These are phyloP conservation scores for Prunella strophiata DNA, from an alignment of 2,797 vertebrate genomes.

Conservation along the genomic window DNA sequence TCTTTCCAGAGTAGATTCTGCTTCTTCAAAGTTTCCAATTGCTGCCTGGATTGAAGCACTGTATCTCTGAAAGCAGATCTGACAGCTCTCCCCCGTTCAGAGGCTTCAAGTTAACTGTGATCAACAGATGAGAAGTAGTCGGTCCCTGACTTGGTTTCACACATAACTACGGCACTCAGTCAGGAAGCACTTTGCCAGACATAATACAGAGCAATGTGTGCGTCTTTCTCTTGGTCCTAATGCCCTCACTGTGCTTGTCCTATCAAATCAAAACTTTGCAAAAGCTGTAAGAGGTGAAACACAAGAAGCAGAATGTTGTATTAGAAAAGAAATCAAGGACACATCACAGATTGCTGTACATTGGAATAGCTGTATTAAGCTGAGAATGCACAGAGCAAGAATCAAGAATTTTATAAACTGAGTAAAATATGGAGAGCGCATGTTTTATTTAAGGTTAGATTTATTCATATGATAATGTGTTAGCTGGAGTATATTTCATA, in stretches of 20 bases:
- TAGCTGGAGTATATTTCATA: slow-evolving; percentile 20
- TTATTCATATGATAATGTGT: slow-evolving; percentile 24
- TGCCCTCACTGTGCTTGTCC: slow-evolving; percentile 75
- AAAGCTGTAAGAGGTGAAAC: slow-evolving; percentile 20
- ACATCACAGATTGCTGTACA: not conserved
- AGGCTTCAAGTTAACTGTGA: slow-evolving; percentile 71
- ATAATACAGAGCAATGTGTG: slow-evolving; percentile 57
- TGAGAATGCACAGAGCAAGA: slow-evolving; percentile 7
- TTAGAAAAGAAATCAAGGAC: slow-evolving; percentile 29
- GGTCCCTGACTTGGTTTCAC: slow-evolving; percentile 75
- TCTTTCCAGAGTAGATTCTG: slow-evolving; percentile 7
- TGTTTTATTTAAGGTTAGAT: slow-evolving; percentile 50
- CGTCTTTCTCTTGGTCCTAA: slow-evolving; percentile 78
- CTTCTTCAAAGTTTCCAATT: slow-evolving; percentile 40
- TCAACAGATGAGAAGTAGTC: slow-evolving; percentile 79
- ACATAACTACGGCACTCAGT: slow-evolving; percentile 66
- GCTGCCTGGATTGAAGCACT: slow-evolving; percentile 17
- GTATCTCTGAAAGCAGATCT: slow-evolving; percentile 54
- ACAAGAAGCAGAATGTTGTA: not conserved
- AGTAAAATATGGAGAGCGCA: not conserved
- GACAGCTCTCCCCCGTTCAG: slow-evolving; percentile 63
- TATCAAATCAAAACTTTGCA: slow-evolving; percentile 55
- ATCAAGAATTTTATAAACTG: slow-evolving; percentile 23
- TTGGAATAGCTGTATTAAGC: not conserved
- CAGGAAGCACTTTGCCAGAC: slow-evolving; percentile 76